A percentile compares a stretch with the other conserved stretches of the same genome.
These are phyloP conservation scores for Zootoca vivipara DNA, from an alignment of 2,113 vertebrate species.

Conservation along the genomic window DNA sequence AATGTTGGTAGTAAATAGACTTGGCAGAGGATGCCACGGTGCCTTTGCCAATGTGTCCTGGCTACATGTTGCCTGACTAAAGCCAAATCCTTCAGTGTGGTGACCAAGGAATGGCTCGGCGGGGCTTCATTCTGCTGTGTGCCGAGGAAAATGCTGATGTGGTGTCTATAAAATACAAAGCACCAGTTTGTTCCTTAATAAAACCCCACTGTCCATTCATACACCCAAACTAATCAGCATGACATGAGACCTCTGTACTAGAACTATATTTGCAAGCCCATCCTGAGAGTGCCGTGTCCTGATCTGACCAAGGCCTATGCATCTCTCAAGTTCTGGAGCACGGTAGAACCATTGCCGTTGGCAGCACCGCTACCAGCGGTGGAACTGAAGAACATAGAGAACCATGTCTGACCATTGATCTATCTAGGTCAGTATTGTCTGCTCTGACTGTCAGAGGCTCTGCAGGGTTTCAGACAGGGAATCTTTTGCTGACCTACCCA, in stretches of 20 bases:
- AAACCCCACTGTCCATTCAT: background rate
- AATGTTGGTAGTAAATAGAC: accelerated
- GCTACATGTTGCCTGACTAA: background rate
- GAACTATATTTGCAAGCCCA: background rate
- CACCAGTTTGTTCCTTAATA: background rate
- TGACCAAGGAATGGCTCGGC: background rate
- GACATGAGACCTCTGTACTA: background rate
- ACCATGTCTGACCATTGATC: background rate
- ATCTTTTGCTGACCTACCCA: too few relatives aligned
- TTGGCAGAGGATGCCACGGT: background rate
- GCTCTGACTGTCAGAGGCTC: too few relatives aligned
- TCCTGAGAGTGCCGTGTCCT: background rate
- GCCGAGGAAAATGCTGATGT: background rate
- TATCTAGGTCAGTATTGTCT: background rate
- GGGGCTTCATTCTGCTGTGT: background rate
- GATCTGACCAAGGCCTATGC: background rate
- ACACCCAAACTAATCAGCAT: accelerated
- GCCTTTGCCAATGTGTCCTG: accelerated
- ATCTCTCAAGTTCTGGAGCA: background rate
- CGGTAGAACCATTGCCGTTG: background rate
- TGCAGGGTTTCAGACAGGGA: too few relatives aligned
- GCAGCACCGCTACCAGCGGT: too few relatives aligned
- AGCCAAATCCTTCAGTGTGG: background rate
- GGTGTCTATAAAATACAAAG: background rate
- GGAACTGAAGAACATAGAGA: background rate